phyloP scores from a whole-genome alignment of 2,888 invertebrate species.

The Pseudoips prasinana region DNA sequence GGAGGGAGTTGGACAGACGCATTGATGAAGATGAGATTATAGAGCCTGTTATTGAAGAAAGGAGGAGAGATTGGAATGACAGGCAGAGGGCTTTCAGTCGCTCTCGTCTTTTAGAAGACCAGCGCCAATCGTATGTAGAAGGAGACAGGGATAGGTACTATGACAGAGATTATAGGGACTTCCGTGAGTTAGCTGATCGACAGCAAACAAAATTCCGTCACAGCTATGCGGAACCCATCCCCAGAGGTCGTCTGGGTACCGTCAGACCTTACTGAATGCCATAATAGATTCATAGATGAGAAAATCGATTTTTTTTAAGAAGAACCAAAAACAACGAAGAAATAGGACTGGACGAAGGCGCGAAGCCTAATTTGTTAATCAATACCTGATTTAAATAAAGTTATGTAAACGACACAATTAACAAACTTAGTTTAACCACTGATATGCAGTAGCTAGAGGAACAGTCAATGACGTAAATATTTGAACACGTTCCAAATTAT shows the following conservation, averaged over 20 bases:
- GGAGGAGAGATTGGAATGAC: conserved; percentile 70
- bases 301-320: conserved; percentile 29
- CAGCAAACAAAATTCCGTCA: conserved; percentile 80
- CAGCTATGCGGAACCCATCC: conserved; percentile 86
- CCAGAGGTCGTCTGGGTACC: conserved; percentile 74
- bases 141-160: conserved; percentile 68
- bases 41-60: conserved; percentile 69
- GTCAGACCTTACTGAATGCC: conserved; percentile 78
- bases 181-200: conserved; percentile 65
- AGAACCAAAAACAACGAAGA: conserved; percentile 28
- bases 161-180: conserved; percentile 72
- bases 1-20: conserved; percentile 68
- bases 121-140: conserved; percentile 68
- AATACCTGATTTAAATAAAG: conserved; percentile 35
- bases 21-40: conserved; percentile 74
- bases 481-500: too few relatives aligned
- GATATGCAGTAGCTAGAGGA: too few relatives aligned
- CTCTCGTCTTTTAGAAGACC: conserved; percentile 71
- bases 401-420: conserved; percentile 23
- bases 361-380: conserved; percentile 20
- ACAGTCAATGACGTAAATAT: too few relatives aligned
- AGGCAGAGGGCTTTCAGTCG: conserved; percentile 73
- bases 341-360: conserved; percentile 14
- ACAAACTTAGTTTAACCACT: neutral
- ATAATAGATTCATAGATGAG: conserved; percentile 63